Percentiles rank a stretch among this genome's conserved stretches.
These are phyloP conservation scores for Frankliniella intonsa DNA, from an alignment of 2,888 invertebrate species.

Conservation along the genomic window DNA sequence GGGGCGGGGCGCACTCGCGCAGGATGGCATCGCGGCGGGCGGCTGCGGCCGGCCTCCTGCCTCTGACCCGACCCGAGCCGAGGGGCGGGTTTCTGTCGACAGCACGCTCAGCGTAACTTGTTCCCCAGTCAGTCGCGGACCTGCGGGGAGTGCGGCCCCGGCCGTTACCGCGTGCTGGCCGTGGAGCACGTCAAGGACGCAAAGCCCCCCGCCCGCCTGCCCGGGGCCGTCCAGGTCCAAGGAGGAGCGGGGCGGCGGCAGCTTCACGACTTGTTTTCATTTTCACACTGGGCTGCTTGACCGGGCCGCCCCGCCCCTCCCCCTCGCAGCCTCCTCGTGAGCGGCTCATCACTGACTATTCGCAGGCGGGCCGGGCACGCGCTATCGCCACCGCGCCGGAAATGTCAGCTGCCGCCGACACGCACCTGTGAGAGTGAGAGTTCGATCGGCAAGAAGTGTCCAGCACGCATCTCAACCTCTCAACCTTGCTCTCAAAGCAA, in stretches of 20 bases:
- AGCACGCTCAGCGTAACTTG: background rate
- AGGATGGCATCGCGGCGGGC: too few species aligned
- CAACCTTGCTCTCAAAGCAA: too few species aligned
- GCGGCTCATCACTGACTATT: background rate
- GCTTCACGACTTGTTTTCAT: background rate
- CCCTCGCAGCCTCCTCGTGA: background rate
- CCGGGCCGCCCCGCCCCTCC: background rate
- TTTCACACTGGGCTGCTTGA: background rate
- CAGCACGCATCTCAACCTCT: too few species aligned
- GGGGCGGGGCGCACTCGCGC: too few species aligned
- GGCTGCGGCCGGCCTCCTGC: too few species aligned
- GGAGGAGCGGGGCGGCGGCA: background rate
- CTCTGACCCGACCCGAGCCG: too few species aligned
- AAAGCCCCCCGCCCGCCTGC: background rate
- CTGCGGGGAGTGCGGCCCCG: background rate
- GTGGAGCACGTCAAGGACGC: background rate
- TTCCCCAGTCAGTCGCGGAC: background rate
- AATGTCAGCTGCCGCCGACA: too few species aligned
- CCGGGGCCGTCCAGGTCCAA: background rate
- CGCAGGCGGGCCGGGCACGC: background rate
- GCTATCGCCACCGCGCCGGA: background rate
- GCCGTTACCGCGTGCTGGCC: background rate
- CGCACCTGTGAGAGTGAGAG: too few species aligned
- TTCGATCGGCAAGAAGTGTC: too few species aligned
- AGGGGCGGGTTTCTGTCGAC: background rate